Percentiles rank a stretch among this genome's conserved stretches.
These are phyloP conservation scores for Agrotis clavis DNA, from an alignment of 2,888 invertebrate genomes.

Conservation along the genomic window DNA sequence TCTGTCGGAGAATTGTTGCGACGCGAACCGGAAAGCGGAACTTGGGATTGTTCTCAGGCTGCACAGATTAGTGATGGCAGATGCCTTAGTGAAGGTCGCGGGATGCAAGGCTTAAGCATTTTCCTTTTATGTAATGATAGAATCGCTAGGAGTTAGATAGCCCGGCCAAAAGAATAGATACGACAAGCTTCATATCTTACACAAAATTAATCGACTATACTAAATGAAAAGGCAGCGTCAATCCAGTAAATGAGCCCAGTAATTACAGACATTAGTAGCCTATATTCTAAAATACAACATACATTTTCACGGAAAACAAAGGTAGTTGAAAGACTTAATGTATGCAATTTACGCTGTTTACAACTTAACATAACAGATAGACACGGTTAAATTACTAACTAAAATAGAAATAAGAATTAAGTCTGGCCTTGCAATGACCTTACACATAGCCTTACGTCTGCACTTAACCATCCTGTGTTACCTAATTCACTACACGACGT, in stretches of 20 bases:
- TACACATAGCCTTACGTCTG: conserved; percentile 61
- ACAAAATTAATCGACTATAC: neutral
- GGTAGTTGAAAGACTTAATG: conserved; percentile 5
- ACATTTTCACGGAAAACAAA: conserved; percentile 10
- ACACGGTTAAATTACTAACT: conserved; percentile 32
- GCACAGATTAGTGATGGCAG: neutral
- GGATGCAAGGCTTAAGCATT: neutral
- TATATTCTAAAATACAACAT: neutral
- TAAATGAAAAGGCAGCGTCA: neutral
- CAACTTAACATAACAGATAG: conserved; percentile 26
- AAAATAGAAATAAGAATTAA: conserved; percentile 40
- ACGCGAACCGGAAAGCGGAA: conserved; percentile 13
- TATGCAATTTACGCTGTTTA: conserved; percentile 18
- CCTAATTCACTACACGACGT: conserved; percentile 13
- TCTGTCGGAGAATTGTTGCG: conserved; percentile 2
- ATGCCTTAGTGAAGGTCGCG: neutral
- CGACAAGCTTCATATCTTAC: neutral
- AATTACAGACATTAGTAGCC: neutral
- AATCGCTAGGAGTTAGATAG: neutral
- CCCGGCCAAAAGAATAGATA: no score
- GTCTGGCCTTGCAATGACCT: conserved; percentile 64
- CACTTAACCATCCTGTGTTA: conserved; percentile 53
- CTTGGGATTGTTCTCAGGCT: conserved; percentile 27
- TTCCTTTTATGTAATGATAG: neutral
- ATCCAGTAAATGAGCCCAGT: neutral